Evolutionary conservation across 2,888 invertebrate genomes (phyloP).

Genomic region (Zonitis immaculata): DNA sequence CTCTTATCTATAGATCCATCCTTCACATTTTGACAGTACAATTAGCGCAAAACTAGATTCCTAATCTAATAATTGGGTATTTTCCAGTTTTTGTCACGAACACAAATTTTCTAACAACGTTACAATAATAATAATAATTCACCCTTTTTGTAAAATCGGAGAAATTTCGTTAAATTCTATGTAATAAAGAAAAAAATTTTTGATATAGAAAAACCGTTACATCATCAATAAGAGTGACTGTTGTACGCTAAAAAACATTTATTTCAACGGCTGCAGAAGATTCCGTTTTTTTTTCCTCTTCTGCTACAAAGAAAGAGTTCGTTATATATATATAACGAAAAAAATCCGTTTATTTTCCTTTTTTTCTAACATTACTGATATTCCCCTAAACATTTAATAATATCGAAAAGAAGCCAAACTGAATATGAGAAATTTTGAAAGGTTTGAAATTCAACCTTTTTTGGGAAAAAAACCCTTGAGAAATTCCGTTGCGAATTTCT

Average conservation of each 20-base stretch:
- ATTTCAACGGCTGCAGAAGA: not conserved
- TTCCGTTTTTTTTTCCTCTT: not conserved
- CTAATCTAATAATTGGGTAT: conserved; percentile 17
- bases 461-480: conserved; percentile 37
- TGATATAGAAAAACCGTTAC: not conserved
- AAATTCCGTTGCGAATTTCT: conserved; percentile 42
- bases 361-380: conserved; percentile 6
- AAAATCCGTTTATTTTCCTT: conserved; percentile 1
- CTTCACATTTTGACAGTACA: conserved; percentile 23
- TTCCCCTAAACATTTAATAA: conserved; percentile 13
- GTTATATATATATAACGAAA: too few species aligned
- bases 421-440: conserved; percentile 23
- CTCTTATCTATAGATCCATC: conserved; percentile 9
- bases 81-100: conserved; percentile 9
- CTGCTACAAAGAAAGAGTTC: conserved; percentile 12
- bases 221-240: not conserved
- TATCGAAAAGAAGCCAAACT: not conserved
- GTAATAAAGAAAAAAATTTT: too few species aligned
- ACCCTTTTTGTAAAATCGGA: too few species aligned
- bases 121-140: too few species aligned
- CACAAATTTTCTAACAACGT: too few species aligned
- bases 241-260: not conserved
- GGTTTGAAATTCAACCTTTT: conserved; percentile 32
- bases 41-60: conserved; percentile 14
- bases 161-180: too few species aligned